Evolutionary conservation across 2,888 invertebrate genomes (phyloP), one percentile per base, ranked within the genome.

Genomic region (Lepidochitona cinerea): DNA sequence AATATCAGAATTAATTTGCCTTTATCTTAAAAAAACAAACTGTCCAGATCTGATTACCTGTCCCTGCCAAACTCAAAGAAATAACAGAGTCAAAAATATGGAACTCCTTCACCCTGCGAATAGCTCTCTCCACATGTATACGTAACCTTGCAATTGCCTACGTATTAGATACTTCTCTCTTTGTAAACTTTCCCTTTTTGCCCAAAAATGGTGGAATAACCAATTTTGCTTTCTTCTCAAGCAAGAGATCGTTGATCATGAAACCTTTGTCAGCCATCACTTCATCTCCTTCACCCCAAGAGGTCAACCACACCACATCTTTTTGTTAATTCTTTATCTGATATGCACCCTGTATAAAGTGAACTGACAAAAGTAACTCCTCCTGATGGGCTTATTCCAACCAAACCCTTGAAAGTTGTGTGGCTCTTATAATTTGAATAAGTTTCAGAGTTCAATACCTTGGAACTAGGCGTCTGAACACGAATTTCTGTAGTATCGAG

Each of bases 181-280:
- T 23, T n/a, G 71, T 18, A 18, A 76, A 54, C 37, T 74, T 64
- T 23, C 66, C 74, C 14, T 54, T 53, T 37, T 52, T 26, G 5
- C 36, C 32, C 32, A 73, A 65, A 69, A 77, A 75, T 4, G 73
- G 75, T 36, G 75, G 75, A 53, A 77, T 75, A 29, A 66, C 67
- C 6, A 77, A 32, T 5, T 26, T 68, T 1, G 67, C 75, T 35
- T 54, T 32, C 35, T 65, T 75, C 6, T 14, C n/a, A 14, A n/a
- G 18, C 36, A 77, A 33, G n/a, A 72, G 52, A 29, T 71, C 75
- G 33, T 71, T 23, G 26, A 77, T 66, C 41, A 41, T 64, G n/a
- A 77, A 75, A 18, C 75, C 77, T 41, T 74, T 72, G 68, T 75
- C 77, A 9, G 69, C 73, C 75, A 77, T 75, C 23, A 77, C 71